These are phyloP conservation scores for Bos indicus DNA, from an alignment of 2,113 vertebrate genomes.

Conservation along the genomic window DNA sequence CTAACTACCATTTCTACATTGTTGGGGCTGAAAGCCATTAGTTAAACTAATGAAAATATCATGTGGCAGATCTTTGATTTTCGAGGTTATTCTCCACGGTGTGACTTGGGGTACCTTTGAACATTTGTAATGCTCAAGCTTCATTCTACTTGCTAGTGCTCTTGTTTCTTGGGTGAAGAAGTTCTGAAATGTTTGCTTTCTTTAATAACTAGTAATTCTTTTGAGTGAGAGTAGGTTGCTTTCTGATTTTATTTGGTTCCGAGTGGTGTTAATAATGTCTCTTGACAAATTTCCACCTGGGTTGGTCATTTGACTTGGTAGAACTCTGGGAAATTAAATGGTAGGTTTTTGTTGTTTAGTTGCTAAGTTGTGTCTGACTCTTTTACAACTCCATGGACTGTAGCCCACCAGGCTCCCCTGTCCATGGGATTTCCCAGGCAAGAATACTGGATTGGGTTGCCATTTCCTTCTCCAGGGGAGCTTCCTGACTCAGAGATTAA, in stretches of 20 bases:
- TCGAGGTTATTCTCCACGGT: background rate
- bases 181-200: constrained; percentile 1
- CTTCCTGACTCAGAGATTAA: background rate
- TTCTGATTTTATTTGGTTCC: constrained; percentile 13
- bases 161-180: background rate
- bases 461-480: background rate
- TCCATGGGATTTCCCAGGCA: background rate
- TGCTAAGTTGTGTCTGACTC: background rate
- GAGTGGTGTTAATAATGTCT: background rate
- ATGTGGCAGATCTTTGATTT: background rate
- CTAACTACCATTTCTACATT: background rate
- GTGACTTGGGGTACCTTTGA: background rate
- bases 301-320: background rate
- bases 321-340: background rate
- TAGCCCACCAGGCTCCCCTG: background rate
- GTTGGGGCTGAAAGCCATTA: background rate
- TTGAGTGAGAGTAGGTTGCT: background rate
- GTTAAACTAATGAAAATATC: background rate
- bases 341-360: background rate
- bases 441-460: background rate
- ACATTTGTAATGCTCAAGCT: background rate
- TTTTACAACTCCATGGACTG: background rate
- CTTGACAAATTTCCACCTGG: background rate
- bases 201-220: background rate
- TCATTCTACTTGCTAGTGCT: background rate